Evolutionary conservation across 2,888 invertebrate genomes (phyloP).

Genomic region (Cheilosia vulpina): DNA sequence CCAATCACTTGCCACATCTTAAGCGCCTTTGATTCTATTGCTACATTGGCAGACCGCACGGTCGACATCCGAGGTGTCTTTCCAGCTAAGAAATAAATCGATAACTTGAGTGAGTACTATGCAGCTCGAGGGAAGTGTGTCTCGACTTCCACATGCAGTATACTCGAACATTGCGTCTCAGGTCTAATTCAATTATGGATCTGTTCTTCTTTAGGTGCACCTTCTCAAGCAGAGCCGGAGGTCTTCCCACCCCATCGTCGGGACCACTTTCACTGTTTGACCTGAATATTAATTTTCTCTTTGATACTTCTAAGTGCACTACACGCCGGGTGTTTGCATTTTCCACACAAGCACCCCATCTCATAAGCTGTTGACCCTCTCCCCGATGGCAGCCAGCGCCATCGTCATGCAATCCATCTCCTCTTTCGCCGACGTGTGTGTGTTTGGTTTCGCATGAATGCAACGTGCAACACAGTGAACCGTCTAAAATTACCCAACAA

Average conservation of each 20-base stretch:
- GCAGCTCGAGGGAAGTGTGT: too few species aligned
- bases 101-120: too few species aligned
- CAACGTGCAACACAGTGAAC: conserved; percentile 61
- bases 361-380: too few species aligned
- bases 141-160: too few species aligned
- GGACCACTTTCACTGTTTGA: not conserved
- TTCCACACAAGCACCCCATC: not conserved
- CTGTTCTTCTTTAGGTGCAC: not conserved
- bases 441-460: conserved; percentile 30
- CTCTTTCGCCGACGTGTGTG: not conserved
- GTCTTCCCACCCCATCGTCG: not conserved
- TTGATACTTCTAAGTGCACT: not conserved
- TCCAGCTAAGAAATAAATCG: too few species aligned
- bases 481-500: conserved; percentile 60
- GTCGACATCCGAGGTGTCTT: too few species aligned
- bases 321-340: conserved; percentile 7
- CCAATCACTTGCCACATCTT: too few species aligned
- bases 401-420: conserved; percentile 19
- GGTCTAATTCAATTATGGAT: too few species aligned
- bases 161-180: too few species aligned
- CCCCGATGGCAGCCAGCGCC: not conserved
- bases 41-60: too few species aligned
- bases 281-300: conserved; percentile 3
- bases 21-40: too few species aligned
- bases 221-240: not conserved